phyloP scores from a whole-genome alignment of 2,113 vertebrate species.

The Dendrocopos noguchii region DNA sequence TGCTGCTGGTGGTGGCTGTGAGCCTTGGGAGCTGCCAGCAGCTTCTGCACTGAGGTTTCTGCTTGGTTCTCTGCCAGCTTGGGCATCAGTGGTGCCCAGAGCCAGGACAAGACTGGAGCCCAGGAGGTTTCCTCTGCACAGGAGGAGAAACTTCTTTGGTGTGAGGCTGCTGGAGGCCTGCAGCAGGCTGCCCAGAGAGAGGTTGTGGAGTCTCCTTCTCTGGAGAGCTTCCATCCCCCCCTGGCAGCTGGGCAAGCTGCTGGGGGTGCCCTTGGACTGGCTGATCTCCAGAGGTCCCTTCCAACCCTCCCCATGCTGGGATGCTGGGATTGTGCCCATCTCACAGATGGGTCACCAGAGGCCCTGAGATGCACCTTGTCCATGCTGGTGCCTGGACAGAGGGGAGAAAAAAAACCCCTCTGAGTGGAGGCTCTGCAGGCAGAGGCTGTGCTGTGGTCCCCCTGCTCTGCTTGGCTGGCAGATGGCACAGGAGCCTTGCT shows the following conservation, averaged over 20 bases:
- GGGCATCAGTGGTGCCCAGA: background rate
- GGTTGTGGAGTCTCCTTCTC: too few species aligned
- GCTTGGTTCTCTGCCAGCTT: fast-evolving
- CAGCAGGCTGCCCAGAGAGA: too few species aligned
- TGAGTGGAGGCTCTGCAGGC: fast-evolving
- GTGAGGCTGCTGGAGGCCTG: too few species aligned
- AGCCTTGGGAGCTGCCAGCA: background rate
- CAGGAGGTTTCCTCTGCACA: too few species aligned
- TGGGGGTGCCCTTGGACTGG: too few species aligned
- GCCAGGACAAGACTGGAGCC: too few species aligned
- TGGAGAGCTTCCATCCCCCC: too few species aligned
- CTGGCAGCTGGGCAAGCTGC: too few species aligned
- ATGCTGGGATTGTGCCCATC: too few species aligned
- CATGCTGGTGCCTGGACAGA: background rate
- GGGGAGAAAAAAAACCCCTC: fast-evolving
- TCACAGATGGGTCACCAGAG: background rate
- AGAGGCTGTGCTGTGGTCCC: background rate
- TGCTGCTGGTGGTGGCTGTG: fast-evolving
- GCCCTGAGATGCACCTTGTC: background rate
- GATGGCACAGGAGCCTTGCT: background rate
- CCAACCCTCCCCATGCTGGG: too few species aligned
- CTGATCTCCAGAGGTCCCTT: too few species aligned
- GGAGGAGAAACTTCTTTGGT: too few species aligned
- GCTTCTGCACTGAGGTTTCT: background rate
- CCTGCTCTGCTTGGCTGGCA: background rate